Base-by-base conservation (phyloP, 53 echinoderm and acorn worm species). In the Crossaster papposus region DNA sequence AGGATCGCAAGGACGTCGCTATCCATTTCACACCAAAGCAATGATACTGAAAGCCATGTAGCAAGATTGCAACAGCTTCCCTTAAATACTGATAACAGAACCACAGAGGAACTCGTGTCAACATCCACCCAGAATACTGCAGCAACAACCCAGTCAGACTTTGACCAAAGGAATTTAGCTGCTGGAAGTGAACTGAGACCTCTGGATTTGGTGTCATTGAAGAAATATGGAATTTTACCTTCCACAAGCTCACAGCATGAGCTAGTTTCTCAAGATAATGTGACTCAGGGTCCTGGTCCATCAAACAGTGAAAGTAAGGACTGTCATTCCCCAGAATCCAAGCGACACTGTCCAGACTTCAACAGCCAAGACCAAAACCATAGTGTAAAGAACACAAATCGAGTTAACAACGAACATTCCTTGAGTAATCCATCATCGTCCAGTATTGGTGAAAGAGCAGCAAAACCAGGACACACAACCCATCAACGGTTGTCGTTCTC, bases 261-360 rank as follows among this genome's bases (percentile, higher is more conserved):
- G 18, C 52, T 30, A 51, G 87, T 36, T 36, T 36, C 65, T 6
- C 50, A 28, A 10, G 1, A 23, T 35, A 74, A 17, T 63, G 58
- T 63, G 64, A 63, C 31, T 22, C 62, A 31, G 18, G 30, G 28
- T 74, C 14, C 14, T 29, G 24, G 62, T 36, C 29, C 77, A 52
- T 31, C 76, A 23, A 73, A 18, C 32, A 26, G 20, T 54, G 26
- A 30, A 36, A 87, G 29, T 58, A 58, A 87, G 26, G 77, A 87
- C 36, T 87, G 87, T 28, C 87, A 76, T 35, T 87, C 87, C 23
- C 87, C 87, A 37, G 87, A 87, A 77, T 77, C 87, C 10, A 87
- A 87, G 77, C 87, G 87, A 1, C 87, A 76, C 72, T 77, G 87
- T 36, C 87, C 87, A 23, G 76, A 87, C 52, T 62, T 87, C 8